Evolutionary conservation across 2,113 vertebrate genomes (phyloP).

Genomic region (Eudorcas thomsonii): DNA sequence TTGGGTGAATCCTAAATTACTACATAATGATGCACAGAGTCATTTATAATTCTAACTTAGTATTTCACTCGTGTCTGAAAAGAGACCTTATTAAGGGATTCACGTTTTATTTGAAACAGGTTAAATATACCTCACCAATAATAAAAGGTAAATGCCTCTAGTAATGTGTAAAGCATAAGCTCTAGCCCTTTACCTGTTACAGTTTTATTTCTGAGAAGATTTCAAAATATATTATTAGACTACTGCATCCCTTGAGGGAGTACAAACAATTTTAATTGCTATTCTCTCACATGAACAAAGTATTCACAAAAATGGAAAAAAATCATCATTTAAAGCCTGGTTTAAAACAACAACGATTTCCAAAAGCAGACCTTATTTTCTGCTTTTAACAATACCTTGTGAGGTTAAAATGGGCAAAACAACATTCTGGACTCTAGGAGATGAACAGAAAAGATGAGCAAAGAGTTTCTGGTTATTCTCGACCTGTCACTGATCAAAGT

Average conservation of each 20-base stretch:
- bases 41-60: conserved; percentile 83
- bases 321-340: conserved; percentile 56
- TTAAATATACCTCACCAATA: conserved; percentile 73
- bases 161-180: conserved; percentile 72
- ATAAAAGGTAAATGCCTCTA: conserved; percentile 70
- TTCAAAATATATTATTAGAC: conserved; percentile 74
- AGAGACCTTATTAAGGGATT: conserved; percentile 73
- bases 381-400: conserved; percentile 72
- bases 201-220: conserved; percentile 74
- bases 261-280: conserved; percentile 70
- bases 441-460: conserved; percentile 76
- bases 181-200: conserved; percentile 67
- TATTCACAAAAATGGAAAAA: conserved; percentile 71
- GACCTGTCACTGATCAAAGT: conserved; percentile 93
- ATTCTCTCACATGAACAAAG: conserved; percentile 72
- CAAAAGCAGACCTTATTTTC: conserved; percentile 72
- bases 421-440: conserved; percentile 68
- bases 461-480: conserved; percentile 88
- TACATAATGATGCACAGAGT: conserved; percentile 81
- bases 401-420: conserved; percentile 69
- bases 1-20: conserved; percentile 86
- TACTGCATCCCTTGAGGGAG: conserved; percentile 68
- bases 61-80: conserved; percentile 74
- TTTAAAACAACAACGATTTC: not conserved
- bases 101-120: conserved; percentile 77